These are phyloP conservation scores for Bombus confusus DNA, from an alignment of 1,140 invertebrate genomes.

Conservation along the genomic window DNA sequence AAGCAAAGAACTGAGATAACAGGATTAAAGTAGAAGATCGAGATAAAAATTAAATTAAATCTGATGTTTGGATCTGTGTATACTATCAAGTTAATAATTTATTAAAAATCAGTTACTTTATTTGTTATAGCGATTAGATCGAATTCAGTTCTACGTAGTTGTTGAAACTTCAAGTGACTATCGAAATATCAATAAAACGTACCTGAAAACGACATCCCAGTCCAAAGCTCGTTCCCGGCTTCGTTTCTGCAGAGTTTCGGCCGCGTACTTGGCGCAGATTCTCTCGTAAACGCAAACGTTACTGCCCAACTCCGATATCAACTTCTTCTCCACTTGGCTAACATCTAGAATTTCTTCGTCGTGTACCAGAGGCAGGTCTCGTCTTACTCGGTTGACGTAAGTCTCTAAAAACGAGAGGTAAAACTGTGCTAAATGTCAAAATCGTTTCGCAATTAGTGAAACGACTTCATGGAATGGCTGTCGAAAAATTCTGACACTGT, in stretches of 20 bases:
- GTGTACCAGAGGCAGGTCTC: constrained; percentile 71
- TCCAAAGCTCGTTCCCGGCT: constrained; percentile 79
- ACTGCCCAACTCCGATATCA: constrained; percentile 86
- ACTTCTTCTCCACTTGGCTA: constrained; percentile 87
- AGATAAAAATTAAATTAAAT: too few species aligned
- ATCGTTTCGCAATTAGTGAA: background rate
- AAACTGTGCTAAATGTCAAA: background rate
- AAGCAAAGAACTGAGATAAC: background rate
- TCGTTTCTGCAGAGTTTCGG: constrained; percentile 77
- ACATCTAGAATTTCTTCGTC: constrained; percentile 84
- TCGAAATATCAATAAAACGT: constrained; percentile 44
- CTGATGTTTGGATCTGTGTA: too few species aligned
- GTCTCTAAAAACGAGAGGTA: constrained; percentile 81
- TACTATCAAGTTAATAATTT: background rate
- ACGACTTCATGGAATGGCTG: background rate
- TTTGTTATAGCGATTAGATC: background rate
- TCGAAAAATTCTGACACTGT: background rate
- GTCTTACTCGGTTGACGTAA: constrained; percentile 83
- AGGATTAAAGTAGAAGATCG: background rate
- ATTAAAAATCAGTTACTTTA: background rate
- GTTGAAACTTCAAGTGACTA: background rate
- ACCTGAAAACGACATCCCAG: constrained; percentile 88
- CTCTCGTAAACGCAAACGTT: constrained; percentile 88
- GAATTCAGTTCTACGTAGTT: background rate
- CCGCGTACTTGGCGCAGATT: constrained; percentile 87